Evolutionary conservation across 2,888 invertebrate genomes (phyloP), one percentile per base, ranked within the genome.

Genomic region (Rhopalosiphum nymphaeae): DNA sequence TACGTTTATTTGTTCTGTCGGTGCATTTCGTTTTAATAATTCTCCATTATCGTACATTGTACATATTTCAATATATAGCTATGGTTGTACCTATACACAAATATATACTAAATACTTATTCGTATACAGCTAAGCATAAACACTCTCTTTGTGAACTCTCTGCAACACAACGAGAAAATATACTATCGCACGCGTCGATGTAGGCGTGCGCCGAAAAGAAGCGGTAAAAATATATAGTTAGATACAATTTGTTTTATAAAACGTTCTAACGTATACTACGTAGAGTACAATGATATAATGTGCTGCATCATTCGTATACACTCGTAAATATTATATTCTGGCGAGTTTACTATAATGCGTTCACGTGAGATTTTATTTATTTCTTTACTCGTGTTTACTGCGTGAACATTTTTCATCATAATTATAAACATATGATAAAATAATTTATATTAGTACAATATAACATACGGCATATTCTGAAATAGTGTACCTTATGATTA

Each of bases 151-250:
- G 78, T 78, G 36, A 78, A 78, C 78, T 78, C 78, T 78, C 36
- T 16, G 36, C 21, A 78, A 36, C 36, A 78, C 36, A 9, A 36
- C 36, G 21, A 36, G 36, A 5, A 78, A 78, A 78, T 78, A 36
- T 78, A 36, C 78, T 78, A 67, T 36, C 78, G 78, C 78, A 78
- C 78, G 78, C 21, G 78, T 36, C 78, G n/a, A 67, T n/a, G 67
- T 67, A 67, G 67, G 67, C 67, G 67, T n/a, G n/a, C 13, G 78
- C 78, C 36, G 78, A 78, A 78, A 78, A 78, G 78, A 78, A 78
- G 78, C 5, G 36, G 21, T 36, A 78, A n/a, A 78, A 78, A 78
- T 36, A 78, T 29, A 61, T 78, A 36, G 85, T 85, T 85, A 44
- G 26, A 85, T 44, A 85, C 85, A 44, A 44, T 85, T 42, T 85